Conservation (phyloP, 2,113 vertebrate genomes). For the Garra rufa region DNA sequence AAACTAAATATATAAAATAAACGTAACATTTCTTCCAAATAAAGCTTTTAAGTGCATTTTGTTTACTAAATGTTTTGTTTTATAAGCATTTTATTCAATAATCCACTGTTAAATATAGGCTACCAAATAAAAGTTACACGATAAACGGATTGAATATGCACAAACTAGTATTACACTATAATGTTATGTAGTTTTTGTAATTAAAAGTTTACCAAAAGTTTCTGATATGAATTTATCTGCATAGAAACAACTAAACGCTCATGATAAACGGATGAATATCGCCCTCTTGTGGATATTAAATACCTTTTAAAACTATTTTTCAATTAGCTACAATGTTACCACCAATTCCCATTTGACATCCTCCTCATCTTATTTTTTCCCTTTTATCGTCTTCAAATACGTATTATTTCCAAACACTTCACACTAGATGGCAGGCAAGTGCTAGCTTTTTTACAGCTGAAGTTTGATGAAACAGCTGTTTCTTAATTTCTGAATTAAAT, state of each 20-base stretch:
- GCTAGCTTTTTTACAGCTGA: not conserved
- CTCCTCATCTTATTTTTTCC: not conserved
- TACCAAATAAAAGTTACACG: not conserved
- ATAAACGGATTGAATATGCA: not conserved
- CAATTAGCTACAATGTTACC: no score
- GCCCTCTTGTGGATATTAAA: constrained; percentile 38
- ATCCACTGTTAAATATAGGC: not conserved
- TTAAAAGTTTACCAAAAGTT: not conserved
- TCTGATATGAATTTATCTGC: not conserved
- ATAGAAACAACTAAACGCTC: not conserved
- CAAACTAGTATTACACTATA: not conserved
- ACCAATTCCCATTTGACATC: not conserved
- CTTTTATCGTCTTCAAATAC: not conserved
- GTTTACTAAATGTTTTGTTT: not conserved
- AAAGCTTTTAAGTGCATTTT: not conserved
- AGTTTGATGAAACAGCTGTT: not conserved
- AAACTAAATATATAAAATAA: not conserved
- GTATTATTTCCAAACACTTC: not conserved
- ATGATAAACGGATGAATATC: not conserved
- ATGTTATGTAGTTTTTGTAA: not conserved
- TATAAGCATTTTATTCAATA: not conserved
- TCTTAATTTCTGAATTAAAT: not conserved
- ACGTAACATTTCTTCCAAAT: not conserved
- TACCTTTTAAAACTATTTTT: not conserved
- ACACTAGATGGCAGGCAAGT: constrained; percentile 47